Conservation (phyloP, 1,140 invertebrate genomes). For the Sinella curviseta region DNA sequence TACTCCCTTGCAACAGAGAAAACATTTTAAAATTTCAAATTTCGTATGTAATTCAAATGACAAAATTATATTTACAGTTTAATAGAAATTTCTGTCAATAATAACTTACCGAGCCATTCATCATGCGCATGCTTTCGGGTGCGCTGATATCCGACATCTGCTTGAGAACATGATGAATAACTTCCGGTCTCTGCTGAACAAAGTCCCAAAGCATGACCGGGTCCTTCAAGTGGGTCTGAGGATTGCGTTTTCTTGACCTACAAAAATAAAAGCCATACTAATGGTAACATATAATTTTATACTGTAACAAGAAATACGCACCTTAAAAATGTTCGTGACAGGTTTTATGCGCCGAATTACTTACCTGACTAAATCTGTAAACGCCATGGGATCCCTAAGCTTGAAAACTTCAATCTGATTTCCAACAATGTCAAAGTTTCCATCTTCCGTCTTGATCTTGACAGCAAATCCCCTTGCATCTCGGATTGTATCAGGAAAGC, state of each 20-base stretch:
- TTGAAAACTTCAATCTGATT: constrained; percentile 5
- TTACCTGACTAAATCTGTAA: not conserved
- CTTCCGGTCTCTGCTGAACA: constrained; percentile 59
- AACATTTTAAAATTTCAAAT: not conserved
- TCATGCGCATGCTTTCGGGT: constrained; percentile 60
- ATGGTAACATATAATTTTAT: not conserved
- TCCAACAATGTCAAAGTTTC: constrained; percentile 23
- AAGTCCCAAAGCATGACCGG: constrained; percentile 63
- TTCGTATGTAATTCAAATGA: not conserved
- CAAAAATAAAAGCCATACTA: too few relatives aligned
- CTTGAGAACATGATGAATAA: constrained; percentile 60
- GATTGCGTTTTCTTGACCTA: constrained; percentile 66
- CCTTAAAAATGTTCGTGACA: not conserved
- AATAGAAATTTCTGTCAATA: not conserved
- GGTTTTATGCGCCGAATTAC: not conserved
- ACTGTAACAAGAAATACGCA: not conserved
- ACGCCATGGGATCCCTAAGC: not conserved
- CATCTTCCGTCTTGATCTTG: constrained; percentile 18
- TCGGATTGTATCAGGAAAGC: constrained; percentile 58
- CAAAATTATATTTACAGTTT: not conserved
- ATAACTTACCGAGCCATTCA: constrained; percentile 62
- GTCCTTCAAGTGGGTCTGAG: constrained; percentile 65
- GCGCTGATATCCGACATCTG: constrained; percentile 61
- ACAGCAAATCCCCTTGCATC: constrained; percentile 6
- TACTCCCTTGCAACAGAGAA: too few relatives aligned